Conservation (phyloP, 2,888 invertebrate species). For the Psylliodes chrysocephalus region DNA sequence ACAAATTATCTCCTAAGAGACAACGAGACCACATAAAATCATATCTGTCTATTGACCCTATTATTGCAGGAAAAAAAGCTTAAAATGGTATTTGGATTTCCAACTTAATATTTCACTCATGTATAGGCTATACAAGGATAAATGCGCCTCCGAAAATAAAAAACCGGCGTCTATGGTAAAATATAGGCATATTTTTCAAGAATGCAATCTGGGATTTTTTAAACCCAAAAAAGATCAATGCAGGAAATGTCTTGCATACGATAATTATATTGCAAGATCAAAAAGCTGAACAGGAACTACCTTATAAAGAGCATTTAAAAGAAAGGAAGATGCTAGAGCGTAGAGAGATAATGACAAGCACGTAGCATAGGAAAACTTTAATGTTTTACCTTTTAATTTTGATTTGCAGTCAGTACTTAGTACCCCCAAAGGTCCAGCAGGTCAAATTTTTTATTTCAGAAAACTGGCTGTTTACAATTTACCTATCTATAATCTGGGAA, state of each 20-base stretch:
- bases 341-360: slow-evolving; percentile 50
- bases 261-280: slow-evolving; percentile 37
- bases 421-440: slow-evolving; percentile 50
- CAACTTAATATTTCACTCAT: too few species aligned
- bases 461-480: too few species aligned
- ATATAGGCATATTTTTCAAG: too few species aligned
- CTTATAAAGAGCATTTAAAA: too few species aligned
- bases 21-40: neutral
- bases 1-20: too few species aligned
- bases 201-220: too few species aligned
- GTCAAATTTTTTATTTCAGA: too few species aligned
- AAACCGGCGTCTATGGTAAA: slow-evolving; percentile 37
- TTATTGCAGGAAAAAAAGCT: neutral
- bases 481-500: too few species aligned
- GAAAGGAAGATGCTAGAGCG: slow-evolving; percentile 42
- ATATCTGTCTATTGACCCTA: neutral
- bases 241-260: slow-evolving; percentile 40
- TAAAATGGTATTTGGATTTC: too few species aligned
- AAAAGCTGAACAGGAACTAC: too few species aligned
- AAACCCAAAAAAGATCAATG: too few species aligned
- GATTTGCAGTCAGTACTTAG: slow-evolving; percentile 50
- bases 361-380: slow-evolving; percentile 35
- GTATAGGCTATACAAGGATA: neutral
- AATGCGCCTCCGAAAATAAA: neutral
- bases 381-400: slow-evolving; percentile 47